Evolutionary conservation across 2,797 vertebrate species (phyloP), one percentile per base, ranked within the genome.

Genomic region (Eupleurogrammus muticus): DNA sequence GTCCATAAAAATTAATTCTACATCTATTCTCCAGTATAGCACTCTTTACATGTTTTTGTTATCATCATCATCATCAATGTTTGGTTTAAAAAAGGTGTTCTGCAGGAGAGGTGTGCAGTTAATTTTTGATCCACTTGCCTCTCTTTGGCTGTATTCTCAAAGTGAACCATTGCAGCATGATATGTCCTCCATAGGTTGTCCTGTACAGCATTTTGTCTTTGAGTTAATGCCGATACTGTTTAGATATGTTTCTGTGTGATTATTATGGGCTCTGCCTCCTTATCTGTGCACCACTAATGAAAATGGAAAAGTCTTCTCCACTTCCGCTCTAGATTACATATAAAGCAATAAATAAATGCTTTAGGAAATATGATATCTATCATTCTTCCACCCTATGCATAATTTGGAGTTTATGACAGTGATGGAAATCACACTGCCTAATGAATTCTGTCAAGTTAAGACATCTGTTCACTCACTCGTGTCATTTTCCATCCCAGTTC

Each of bases 371-470:
- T 23, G 20, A 53, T 66, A 81, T 72, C 80, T 66, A 82, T 80
- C 55, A 70, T 59, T 68, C 40, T 16, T 46, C 52, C 44, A 62
- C 36, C 40, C 74, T 53, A 47, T 80, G 78, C 70, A 82, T 88
- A 81, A 86, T 83, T 79, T 75, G 49, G 32, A 44, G 40, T 75
- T 71, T 65, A 24, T 82, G 72, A 81, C 79, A 63, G 81, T 60
- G 67, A 56, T 75, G 69, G 62, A 85, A 80, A 82, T 86, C 60
- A 86, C 70, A 64, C 66, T 2, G 24, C 66, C 44, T 80, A 87
- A 85, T 90, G 74, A 83, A 70, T 87, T 84, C 79, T 85, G 83
- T 87, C 77, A 85, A 59, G 52, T 73, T 73, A 51, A 82, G 73
- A 87, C 38, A 28, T 86, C 46, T 67, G 56, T 81, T 81, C 53